These are phyloP conservation scores for Menidia beryllina DNA, from an alignment of 2,113 vertebrate genomes.

Conservation along the genomic window DNA sequence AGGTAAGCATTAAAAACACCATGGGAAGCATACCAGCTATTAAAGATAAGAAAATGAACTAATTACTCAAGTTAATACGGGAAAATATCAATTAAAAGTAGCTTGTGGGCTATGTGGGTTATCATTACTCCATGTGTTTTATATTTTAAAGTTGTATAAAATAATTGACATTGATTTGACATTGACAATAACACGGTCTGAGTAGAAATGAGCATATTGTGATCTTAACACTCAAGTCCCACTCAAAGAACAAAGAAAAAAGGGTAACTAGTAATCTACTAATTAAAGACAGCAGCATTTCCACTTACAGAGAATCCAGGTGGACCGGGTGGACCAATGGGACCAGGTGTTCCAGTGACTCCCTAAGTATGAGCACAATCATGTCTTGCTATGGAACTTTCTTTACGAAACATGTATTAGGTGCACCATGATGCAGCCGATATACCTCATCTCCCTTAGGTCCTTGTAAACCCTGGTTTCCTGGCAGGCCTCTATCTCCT, in stretches of 20 bases:
- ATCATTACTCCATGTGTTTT: neutral
- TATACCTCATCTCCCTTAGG: constrained; percentile 88
- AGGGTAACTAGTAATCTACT: neutral
- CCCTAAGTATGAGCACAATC: constrained; percentile 79
- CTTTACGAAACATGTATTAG: neutral
- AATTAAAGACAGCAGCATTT: neutral
- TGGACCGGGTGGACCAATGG: constrained; percentile 85
- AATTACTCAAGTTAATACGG: constrained; percentile 9
- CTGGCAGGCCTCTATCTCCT: constrained; percentile 90
- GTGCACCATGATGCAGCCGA: neutral
- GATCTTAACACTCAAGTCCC: neutral
- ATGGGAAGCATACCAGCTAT: neutral
- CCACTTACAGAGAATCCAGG: constrained; percentile 87
- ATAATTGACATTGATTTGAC: neutral
- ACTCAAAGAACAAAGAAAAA: neutral
- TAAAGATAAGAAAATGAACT: constrained; percentile 1
- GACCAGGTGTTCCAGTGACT: constrained; percentile 77
- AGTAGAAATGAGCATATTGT: neutral
- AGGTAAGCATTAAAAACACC: neutral
- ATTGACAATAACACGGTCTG: neutral
- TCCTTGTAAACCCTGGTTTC: constrained; percentile 85
- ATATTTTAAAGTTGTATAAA: neutral
- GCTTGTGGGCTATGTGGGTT: neutral
- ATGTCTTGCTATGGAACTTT: constrained; percentile 7
- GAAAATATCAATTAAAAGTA: constrained; percentile 10